phyloP scores from a whole-genome alignment of 2,888 invertebrate genomes.

The Lasioglossum vierecki region DNA sequence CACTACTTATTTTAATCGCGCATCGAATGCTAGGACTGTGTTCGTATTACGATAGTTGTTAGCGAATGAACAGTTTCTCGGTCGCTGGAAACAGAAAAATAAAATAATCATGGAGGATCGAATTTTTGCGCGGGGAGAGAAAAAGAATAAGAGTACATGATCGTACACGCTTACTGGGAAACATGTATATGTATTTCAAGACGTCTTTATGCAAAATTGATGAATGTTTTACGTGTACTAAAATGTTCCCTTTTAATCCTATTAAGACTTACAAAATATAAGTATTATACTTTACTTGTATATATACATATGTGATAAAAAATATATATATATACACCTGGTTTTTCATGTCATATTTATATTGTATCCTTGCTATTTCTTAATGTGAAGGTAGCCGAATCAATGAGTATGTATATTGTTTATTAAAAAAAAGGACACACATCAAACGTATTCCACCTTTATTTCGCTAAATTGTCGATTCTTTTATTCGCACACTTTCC shows the following conservation, averaged over 20 bases:
- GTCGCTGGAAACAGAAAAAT: constrained; percentile 40
- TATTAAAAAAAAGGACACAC: constrained; percentile 33
- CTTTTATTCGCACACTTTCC: constrained; percentile 36
- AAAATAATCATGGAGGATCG: constrained; percentile 48
- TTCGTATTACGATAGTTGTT: constrained; percentile 69
- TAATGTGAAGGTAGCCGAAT: constrained; percentile 39
- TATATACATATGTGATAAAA: constrained; percentile 81
- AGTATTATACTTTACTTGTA: constrained; percentile 79
- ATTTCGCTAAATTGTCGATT: constrained; percentile 43
- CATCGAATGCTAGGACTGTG: constrained; percentile 67
- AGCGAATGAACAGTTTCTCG: constrained; percentile 62
- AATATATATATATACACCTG: constrained; percentile 77
- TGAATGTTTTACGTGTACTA: constrained; percentile 79
- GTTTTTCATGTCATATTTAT: constrained; percentile 73
- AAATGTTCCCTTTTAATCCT: constrained; percentile 79
- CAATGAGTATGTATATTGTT: constrained; percentile 35
- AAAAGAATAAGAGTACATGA: constrained; percentile 55
- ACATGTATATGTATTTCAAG: constrained; percentile 71
- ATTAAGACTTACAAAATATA: constrained; percentile 79
- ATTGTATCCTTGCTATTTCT: constrained; percentile 62
- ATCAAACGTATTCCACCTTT: constrained; percentile 23
- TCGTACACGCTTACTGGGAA: constrained; percentile 71
- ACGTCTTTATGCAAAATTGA: constrained; percentile 76
- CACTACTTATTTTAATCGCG: constrained; percentile 62
- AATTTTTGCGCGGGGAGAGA: constrained; percentile 54